These are phyloP conservation scores for Poecilobothrus nobilitatus DNA, from an alignment of 2,888 invertebrate genomes.

Conservation along the genomic window DNA sequence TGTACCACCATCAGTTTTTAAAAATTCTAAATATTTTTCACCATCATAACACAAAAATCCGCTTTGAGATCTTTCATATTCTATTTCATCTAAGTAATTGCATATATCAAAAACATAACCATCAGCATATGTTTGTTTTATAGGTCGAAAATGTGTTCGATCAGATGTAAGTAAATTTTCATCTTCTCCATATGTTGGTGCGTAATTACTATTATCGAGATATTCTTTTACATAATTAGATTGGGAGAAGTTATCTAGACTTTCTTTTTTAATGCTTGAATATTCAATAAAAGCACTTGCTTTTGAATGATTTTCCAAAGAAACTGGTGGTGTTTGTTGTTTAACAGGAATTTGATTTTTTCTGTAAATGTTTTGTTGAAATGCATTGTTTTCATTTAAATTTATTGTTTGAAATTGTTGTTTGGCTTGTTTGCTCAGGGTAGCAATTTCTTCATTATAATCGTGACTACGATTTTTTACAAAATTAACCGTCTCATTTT, in stretches of 20 bases:
- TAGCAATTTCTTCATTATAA: neutral
- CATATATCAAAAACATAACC: slow-evolving; percentile 65
- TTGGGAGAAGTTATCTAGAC: neutral
- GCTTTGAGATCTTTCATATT: slow-evolving; percentile 58
- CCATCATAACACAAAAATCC: slow-evolving; percentile 53
- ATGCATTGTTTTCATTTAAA: neutral
- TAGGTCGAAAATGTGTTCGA: slow-evolving; percentile 77
- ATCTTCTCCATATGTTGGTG: slow-evolving; percentile 24
- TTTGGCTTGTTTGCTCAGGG: neutral
- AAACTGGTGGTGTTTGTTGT: slow-evolving; percentile 20
- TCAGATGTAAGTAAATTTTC: slow-evolving; percentile 70
- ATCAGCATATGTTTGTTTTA: slow-evolving; percentile 57
- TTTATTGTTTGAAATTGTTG: neutral
- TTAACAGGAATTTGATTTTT: neutral
- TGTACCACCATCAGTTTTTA: slow-evolving; percentile 25
- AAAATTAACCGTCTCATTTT: slow-evolving; percentile 16
- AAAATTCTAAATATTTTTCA: slow-evolving; percentile 38
- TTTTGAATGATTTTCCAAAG: slow-evolving; percentile 33
- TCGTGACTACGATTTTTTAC: neutral
- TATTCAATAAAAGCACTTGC: slow-evolving; percentile 33
- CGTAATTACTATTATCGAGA: neutral
- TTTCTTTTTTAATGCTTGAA: slow-evolving; percentile 27
- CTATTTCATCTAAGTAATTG: slow-evolving; percentile 54
- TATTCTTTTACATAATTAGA: neutral
- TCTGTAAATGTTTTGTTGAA: neutral